Conservation (phyloP, 2,888 invertebrate species). For the Lasioglossum lativentre region DNA sequence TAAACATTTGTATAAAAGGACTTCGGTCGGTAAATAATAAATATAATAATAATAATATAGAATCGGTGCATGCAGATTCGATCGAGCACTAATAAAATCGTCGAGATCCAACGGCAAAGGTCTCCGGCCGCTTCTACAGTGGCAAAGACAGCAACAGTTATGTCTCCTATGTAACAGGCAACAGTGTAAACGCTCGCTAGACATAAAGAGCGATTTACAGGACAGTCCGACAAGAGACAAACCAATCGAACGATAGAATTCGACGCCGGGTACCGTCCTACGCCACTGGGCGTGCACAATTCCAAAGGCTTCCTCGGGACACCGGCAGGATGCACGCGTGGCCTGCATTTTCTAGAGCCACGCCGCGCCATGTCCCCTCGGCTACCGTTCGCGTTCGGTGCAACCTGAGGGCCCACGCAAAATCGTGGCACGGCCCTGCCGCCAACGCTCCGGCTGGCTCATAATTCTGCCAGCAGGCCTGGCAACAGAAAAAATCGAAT, state of each 20-base stretch:
- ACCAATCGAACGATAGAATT: conserved; percentile 25
- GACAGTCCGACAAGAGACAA: not conserved
- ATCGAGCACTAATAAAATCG: not conserved
- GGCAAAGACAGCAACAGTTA: not conserved
- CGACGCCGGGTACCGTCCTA: conserved; percentile 32
- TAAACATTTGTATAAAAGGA: too few species aligned
- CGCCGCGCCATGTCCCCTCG: conserved; percentile 33
- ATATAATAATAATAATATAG: too few species aligned
- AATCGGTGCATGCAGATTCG: too few species aligned
- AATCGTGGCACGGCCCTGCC: conserved; percentile 48
- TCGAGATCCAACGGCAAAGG: not conserved
- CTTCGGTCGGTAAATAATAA: too few species aligned
- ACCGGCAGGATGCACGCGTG: conserved; percentile 42
- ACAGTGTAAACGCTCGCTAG: not conserved
- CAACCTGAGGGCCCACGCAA: conserved; percentile 67
- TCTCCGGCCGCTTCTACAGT: not conserved
- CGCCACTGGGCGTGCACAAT: conserved; percentile 59
- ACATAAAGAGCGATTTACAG: not conserved
- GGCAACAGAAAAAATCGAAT: conserved; percentile 38
- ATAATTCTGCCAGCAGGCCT: conserved; percentile 61
- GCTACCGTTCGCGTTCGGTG: conserved; percentile 67
- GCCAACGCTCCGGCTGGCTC: conserved; percentile 71
- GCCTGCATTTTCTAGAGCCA: conserved; percentile 57
- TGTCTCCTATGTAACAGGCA: not conserved
- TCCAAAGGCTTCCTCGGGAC: conserved; percentile 46